Conservation (phyloP, 2,797 vertebrate species). For the Acropternis orthonyx region DNA sequence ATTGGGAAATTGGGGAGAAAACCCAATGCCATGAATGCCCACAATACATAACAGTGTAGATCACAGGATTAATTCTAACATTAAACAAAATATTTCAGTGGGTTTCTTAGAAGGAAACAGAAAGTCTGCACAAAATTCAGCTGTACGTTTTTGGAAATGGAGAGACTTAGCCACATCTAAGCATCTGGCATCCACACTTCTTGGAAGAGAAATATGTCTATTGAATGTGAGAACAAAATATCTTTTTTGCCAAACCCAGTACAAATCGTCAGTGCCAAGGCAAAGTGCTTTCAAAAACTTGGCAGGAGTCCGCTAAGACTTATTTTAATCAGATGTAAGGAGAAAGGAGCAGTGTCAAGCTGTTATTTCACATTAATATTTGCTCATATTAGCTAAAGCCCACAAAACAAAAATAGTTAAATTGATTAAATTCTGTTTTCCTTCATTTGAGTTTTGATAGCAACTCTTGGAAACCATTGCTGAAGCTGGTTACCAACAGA, state of each 20-base stretch:
- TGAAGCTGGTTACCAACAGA: neutral
- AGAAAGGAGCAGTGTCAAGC: neutral
- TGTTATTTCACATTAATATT: neutral
- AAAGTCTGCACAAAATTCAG: neutral
- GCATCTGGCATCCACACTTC: neutral
- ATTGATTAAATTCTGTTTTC: neutral
- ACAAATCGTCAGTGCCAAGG: neutral
- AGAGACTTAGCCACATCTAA: neutral
- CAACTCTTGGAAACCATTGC: neutral
- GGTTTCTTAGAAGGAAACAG: neutral
- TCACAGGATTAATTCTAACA: neutral
- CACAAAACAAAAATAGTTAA: neutral
- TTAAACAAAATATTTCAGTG: neutral
- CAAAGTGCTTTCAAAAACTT: neutral
- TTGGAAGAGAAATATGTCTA: neutral
- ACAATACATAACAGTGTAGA: neutral
- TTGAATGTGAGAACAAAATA: neutral
- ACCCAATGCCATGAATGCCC: neutral
- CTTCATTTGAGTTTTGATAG: neutral
- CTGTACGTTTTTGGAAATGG: neutral
- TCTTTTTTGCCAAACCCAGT: neutral
- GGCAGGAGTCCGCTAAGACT: neutral
- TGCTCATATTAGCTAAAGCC: neutral
- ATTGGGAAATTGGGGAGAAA: neutral
- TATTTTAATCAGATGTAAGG: neutral